phyloP scores from a whole-genome alignment of 2,113 vertebrate species.

The Picathartes gymnocephalus region DNA sequence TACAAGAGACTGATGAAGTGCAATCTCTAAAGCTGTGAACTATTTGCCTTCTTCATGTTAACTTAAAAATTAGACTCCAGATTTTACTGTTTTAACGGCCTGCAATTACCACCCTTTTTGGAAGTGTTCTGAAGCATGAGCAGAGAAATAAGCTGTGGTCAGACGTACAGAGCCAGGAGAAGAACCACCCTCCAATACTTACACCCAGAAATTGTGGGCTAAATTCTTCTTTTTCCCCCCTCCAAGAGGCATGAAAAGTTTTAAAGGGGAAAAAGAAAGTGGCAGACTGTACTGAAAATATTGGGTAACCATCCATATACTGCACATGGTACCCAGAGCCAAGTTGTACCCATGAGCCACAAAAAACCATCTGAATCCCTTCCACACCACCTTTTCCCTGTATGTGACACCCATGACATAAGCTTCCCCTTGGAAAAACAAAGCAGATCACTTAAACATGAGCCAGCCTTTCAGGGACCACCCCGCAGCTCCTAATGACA shows the following conservation, averaged over 20 bases:
- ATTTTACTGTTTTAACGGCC: background rate
- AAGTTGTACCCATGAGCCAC: rapidly evolving
- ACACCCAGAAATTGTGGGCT: background rate
- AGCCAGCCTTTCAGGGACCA: background rate
- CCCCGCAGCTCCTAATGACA: background rate
- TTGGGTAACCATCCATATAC: background rate
- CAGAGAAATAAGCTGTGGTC: background rate
- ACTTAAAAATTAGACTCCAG: background rate
- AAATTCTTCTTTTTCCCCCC: rapidly evolving
- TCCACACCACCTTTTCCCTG: background rate
- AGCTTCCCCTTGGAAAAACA: background rate
- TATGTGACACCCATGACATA: background rate
- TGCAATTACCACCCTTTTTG: background rate
- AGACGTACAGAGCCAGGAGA: background rate
- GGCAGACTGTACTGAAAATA: background rate
- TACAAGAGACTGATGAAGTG: background rate
- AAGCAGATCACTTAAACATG: background rate
- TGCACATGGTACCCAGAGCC: background rate
- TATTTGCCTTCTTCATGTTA: background rate
- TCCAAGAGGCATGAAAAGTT: background rate
- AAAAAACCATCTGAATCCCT: background rate
- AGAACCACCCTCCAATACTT: background rate
- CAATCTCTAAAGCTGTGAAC: background rate
- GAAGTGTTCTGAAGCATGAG: background rate
- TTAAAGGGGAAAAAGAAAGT: background rate